A percentile compares a stretch with the other conserved stretches of the same genome.
These are phyloP conservation scores for Darevskia mixta DNA, from an alignment of 2,797 vertebrate genomes.

Conservation along the genomic window DNA sequence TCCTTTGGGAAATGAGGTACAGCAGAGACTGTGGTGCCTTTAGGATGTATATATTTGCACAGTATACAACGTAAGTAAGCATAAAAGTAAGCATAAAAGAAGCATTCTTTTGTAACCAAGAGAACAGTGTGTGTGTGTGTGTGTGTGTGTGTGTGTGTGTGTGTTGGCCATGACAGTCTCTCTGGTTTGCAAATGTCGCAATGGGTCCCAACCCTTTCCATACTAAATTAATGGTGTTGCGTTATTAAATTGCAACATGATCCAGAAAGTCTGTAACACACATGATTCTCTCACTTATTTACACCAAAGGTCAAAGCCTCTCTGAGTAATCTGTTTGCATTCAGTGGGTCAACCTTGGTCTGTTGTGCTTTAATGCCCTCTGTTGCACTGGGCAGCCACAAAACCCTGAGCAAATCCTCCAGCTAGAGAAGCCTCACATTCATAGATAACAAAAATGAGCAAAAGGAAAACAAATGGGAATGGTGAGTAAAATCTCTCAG, in stretches of 20 bases:
- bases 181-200: too few relatives aligned
- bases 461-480: background rate
- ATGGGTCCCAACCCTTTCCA: too few relatives aligned
- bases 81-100: too few relatives aligned
- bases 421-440: background rate
- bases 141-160: too few relatives aligned
- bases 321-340: background rate
- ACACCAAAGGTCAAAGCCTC: background rate
- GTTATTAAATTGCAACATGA: background rate
- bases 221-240: background rate
- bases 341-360: background rate
- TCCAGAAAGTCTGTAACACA: background rate
- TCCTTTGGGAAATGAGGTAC: too few relatives aligned
- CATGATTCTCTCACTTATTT: background rate
- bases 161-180: too few relatives aligned
- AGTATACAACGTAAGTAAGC: too few relatives aligned
- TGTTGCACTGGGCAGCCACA: background rate
- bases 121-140: too few relatives aligned
- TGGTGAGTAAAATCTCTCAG: constrained; percentile 6
- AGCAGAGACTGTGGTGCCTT: too few relatives aligned
- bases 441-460: constrained; percentile 15
- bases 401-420: background rate
- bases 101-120: too few relatives aligned
- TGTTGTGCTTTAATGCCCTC: fast-evolving
- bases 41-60: too few relatives aligned